Evolutionary conservation across 1,140 invertebrate genomes (phyloP).

Genomic region (Bradysia coprophila): DNA sequence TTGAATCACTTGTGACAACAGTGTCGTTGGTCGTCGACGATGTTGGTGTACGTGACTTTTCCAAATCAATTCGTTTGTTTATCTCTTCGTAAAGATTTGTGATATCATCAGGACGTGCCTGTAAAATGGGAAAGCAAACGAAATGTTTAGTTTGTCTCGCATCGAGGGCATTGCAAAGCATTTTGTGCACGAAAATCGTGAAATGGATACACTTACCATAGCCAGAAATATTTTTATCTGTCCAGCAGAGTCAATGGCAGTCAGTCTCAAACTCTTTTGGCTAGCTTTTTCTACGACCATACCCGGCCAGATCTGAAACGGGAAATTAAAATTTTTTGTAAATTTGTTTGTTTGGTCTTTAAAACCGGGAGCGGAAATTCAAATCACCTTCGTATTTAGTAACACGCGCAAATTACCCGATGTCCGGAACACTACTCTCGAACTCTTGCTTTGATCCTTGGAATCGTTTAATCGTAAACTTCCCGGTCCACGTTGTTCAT

Average conservation of each 20-base stretch:
- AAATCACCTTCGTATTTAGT: slow-evolving; percentile 83
- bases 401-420: slow-evolving; percentile 74
- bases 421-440: slow-evolving; percentile 67
- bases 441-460: slow-evolving; percentile 28
- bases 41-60: slow-evolving; percentile 11
- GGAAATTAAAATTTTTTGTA: slow-evolving; percentile 5
- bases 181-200: not conserved
- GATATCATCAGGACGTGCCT: slow-evolving; percentile 58
- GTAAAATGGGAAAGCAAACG: slow-evolving; percentile 20
- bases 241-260: slow-evolving; percentile 67
- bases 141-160: slow-evolving; percentile 1
- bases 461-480: slow-evolving; percentile 72
- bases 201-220: slow-evolving; percentile 48
- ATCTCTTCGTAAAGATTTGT: slow-evolving; percentile 52
- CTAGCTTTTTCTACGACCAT: slow-evolving; percentile 80
- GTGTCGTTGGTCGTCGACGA: too few relatives aligned
- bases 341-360: not conserved
- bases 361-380: not conserved
- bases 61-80: slow-evolving; percentile 38
- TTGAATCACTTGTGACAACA: too few relatives aligned
- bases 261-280: slow-evolving; percentile 71
- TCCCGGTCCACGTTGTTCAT: slow-evolving; percentile 81
- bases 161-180: not conserved
- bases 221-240: slow-evolving; percentile 74
- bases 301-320: slow-evolving; percentile 57